Evolutionary conservation across 2,888 invertebrate species (phyloP), one percentile per base, ranked within the genome.

Genomic region (Neocrepidodera transversa): DNA sequence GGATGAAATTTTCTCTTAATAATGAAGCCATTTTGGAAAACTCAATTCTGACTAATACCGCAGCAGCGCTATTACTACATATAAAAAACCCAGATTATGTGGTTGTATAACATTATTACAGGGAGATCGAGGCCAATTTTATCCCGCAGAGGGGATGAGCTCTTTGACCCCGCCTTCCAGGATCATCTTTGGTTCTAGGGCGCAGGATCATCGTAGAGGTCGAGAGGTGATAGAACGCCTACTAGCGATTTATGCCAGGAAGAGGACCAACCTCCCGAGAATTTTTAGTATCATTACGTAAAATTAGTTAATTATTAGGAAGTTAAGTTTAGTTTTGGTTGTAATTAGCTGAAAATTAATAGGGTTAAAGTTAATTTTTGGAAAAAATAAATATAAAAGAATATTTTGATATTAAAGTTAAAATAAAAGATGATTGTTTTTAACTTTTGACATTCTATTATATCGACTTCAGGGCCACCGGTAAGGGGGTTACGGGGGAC

Each of bases 51-150:
- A 13, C 35, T 11, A n/a, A n/a, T n/a, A n/a, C n/a, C n/a, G 13
- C 35, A 11, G 30, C 30, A 7, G n/a, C 30, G 35, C 35, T 13
- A 35, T 35, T 13, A 7, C 35, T 13, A n/a, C n/a, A n/a, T n/a
- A 14, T 35, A 35, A 28, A 28, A 28, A 28, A 28, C 28, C 8
- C 28, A 20, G 43, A 43, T 43, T 60, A 56, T 65, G 68, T 62
- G 70, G 70, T 70, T 64, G 63, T 67, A 67, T 71, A 70, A 74
- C 73, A 73, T 74, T 73, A 75, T 75, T 75, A 75, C 71, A 5
- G 4, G 8, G 13, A 7, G n/a, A 23, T 43, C 23, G 20, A 7
- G 18, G 17, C 5, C 11, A 2, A n/a, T 42, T 42, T 35, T 13
- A 35, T n/a, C 14, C 42, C 42, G 2, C 51, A 20, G 6, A 74